Conservation (phyloP, 1,140 invertebrate species). For the Pentalonia nigronervosa region DNA sequence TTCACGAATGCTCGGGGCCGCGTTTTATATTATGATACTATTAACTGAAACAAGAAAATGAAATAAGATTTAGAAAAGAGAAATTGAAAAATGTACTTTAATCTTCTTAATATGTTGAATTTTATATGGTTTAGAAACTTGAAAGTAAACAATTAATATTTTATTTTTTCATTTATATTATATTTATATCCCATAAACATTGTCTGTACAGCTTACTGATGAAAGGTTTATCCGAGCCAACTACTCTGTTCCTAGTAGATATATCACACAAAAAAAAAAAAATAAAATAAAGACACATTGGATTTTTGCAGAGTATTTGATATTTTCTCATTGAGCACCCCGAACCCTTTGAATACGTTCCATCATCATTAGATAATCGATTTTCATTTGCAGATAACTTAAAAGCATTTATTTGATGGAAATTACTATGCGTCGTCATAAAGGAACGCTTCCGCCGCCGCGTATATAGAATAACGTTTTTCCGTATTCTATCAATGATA, state of each 20-base stretch:
- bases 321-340: background rate
- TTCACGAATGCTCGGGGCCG: background rate
- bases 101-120: background rate
- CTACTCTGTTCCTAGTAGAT: background rate
- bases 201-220: background rate
- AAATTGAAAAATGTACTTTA: background rate
- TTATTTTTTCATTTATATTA: slow-evolving; percentile 21
- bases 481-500: slow-evolving; percentile 25
- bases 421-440: background rate
- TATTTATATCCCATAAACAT: background rate
- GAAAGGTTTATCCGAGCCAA: background rate
- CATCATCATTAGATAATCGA: slow-evolving; percentile 21
- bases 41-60: background rate
- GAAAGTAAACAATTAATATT: background rate
- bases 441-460: background rate
- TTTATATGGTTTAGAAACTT: background rate
- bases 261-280: background rate
- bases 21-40: background rate
- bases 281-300: background rate
- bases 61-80: background rate
- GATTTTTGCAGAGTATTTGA: background rate
- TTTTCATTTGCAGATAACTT: slow-evolving; percentile 2
- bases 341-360: slow-evolving; percentile 26
- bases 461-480: background rate
- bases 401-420: slow-evolving; percentile 30